A percentile compares a stretch with the other conserved stretches of the same genome.
Evolutionary conservation across 2,797 vertebrate species (phyloP).

Genomic region (Tragopan temminckii): DNA sequence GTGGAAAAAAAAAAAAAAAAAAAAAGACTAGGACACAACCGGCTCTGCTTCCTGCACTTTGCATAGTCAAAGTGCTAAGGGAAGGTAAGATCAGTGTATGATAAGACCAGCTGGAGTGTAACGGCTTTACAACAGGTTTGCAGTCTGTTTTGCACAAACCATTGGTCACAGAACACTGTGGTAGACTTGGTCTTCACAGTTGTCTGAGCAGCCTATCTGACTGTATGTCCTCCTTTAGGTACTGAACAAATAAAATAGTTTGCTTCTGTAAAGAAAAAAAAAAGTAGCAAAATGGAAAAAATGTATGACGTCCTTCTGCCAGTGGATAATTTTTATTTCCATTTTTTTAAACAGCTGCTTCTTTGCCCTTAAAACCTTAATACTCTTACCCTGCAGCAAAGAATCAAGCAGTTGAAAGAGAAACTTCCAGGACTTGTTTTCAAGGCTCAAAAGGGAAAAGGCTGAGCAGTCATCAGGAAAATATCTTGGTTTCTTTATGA

Average conservation of each 20-base stretch:
- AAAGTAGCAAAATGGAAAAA: background rate
- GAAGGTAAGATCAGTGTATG: background rate
- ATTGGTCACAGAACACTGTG: background rate
- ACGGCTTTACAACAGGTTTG: background rate
- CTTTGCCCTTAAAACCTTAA: background rate
- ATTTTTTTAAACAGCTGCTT: background rate
- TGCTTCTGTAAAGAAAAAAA: background rate
- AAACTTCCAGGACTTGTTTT: background rate
- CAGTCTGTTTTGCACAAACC: background rate
- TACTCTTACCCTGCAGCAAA: background rate
- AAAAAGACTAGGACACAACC: background rate
- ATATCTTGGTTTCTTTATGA: background rate
- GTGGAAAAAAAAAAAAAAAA: background rate
- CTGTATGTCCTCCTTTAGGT: background rate
- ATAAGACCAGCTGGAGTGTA: background rate
- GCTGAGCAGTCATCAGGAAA: background rate
- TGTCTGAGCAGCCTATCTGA: background rate
- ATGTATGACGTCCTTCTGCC: background rate
- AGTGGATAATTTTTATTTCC: background rate
- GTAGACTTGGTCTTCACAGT: background rate
- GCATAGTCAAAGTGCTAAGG: background rate
- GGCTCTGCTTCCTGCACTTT: background rate
- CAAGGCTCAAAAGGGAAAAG: background rate
- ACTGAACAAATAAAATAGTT: background rate
- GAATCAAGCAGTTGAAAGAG: background rate